These are phyloP conservation scores for Lysandra coridon DNA, from an alignment of 2,888 invertebrate species.

Conservation along the genomic window DNA sequence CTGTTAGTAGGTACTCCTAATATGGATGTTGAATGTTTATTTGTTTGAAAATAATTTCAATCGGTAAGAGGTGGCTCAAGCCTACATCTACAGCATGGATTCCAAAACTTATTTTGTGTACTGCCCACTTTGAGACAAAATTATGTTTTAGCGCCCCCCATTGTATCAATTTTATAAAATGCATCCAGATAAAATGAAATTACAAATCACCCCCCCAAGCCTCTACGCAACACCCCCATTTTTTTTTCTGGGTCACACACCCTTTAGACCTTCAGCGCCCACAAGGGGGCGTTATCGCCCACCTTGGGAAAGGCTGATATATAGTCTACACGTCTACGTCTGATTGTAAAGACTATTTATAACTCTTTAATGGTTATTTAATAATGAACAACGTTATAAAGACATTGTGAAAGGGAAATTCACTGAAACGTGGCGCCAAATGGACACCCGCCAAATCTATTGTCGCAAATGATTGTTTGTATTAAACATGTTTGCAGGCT, in stretches of 20 bases:
- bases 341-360: neutral
- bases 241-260: too few relatives aligned
- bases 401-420: constrained; percentile 59
- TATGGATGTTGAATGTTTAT: neutral
- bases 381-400: constrained; percentile 22
- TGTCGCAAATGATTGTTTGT: constrained; percentile 37
- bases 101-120: too few relatives aligned
- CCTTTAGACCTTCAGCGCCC: too few relatives aligned
- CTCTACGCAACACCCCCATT: too few relatives aligned
- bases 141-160: too few relatives aligned
- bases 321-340: neutral
- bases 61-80: neutral
- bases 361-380: neutral
- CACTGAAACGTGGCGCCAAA: constrained; percentile 58
- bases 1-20: too few relatives aligned
- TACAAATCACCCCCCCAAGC: too few relatives aligned
- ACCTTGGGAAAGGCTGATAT: too few relatives aligned
- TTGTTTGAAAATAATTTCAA: neutral
- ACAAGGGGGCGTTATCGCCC: too few relatives aligned
- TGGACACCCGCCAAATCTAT: constrained; percentile 59
- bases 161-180: too few relatives aligned
- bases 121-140: too few relatives aligned
- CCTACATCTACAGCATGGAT: neutral
- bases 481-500: constrained; percentile 33
- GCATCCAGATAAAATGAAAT: too few relatives aligned